Base-by-base conservation (phyloP, 1,140 invertebrate species). In the Plodia interpunctella region DNA sequence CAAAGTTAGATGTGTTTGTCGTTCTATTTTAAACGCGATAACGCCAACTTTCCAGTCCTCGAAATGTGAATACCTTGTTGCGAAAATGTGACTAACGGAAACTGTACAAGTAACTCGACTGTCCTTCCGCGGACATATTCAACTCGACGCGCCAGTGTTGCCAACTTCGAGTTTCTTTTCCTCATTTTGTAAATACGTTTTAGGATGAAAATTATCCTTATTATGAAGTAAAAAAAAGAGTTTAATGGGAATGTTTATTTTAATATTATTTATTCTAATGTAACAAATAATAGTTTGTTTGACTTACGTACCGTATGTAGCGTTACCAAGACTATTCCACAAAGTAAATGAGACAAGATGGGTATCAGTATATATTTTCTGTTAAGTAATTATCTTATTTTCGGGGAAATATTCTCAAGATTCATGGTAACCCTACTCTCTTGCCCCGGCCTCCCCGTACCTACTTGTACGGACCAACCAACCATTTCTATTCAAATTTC, bases 31-130 rank as follows among this genome's bases (percentile, higher is more conserved):
- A 86, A 85, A 87, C 74, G 79, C 86, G 86, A 88, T 88, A 88
- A 87, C 81, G 84, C 80, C 78, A 87, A 86, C 83, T 88, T 88
- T 79, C 76, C 78, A 83, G 81, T 79, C 69, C 83, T 85, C 86
- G 76, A 87, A 88, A 88, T 88, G 86, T 87, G 86, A 88, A 87
- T 88, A 87, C 81, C 83, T 86, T 88, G 86, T 88, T 80, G 83
- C 74, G 81, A 87, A 88, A 88, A 88, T 88, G 86, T 87, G 86
- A 86, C 86, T 88, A 87, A 79, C 83, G 83, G 83, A 87, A 87
- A 87, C 79, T 84, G 79, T 70, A 78, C 83, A 88, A 85, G 82
- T 86, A 85, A 85, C 79, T 85, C 71, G 60, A 54, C 77, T 78
- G 82, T 85, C 82, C 83, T 82, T 77, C 71, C 72, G 72, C 66